These are phyloP conservation scores for Gasterosteus nipponicus DNA, from an alignment of 2,113 vertebrate species.

Conservation along the genomic window DNA sequence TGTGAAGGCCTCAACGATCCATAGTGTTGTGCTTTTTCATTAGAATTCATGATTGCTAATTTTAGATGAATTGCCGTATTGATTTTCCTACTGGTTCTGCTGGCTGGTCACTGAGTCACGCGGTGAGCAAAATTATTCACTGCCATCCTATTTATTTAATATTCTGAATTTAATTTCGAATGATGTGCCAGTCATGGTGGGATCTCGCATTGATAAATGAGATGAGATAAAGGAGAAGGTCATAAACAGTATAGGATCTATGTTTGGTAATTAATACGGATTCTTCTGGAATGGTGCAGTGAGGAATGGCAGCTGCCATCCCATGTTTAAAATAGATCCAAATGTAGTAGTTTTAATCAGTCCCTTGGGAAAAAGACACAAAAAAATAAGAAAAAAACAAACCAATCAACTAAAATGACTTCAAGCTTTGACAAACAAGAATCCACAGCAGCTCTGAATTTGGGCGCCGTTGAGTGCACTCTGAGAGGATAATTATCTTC, in stretches of 20 bases:
- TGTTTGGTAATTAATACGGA: constrained; percentile 23
- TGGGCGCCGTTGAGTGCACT: constrained; percentile 15
- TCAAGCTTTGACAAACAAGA: constrained; percentile 13
- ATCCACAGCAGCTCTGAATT: constrained; percentile 19
- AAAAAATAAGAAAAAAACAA: background rate
- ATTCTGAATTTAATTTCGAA: constrained; percentile 56
- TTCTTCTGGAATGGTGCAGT: background rate
- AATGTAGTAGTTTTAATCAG: background rate
- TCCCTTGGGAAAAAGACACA: background rate
- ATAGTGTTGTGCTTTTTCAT: constrained; percentile 35
- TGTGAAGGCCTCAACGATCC: constrained; percentile 25
- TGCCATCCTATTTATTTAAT: constrained; percentile 42
- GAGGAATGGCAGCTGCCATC: background rate
- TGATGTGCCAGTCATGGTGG: constrained; percentile 28
- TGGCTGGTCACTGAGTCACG: constrained; percentile 29
- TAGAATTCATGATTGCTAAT: constrained; percentile 53
- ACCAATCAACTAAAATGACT: background rate
- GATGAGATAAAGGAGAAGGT: background rate
- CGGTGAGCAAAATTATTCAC: constrained; percentile 35
- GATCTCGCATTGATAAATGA: constrained; percentile 45
- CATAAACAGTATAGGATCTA: constrained; percentile 27
- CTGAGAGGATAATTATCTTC: constrained; percentile 39
- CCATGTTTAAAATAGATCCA: constrained; percentile 2
- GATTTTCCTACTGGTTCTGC: constrained; percentile 52
- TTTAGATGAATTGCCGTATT: constrained; percentile 48